Evolutionary conservation across 2,797 vertebrate species (phyloP).

Genomic region (Muscicapa comitata): DNA sequence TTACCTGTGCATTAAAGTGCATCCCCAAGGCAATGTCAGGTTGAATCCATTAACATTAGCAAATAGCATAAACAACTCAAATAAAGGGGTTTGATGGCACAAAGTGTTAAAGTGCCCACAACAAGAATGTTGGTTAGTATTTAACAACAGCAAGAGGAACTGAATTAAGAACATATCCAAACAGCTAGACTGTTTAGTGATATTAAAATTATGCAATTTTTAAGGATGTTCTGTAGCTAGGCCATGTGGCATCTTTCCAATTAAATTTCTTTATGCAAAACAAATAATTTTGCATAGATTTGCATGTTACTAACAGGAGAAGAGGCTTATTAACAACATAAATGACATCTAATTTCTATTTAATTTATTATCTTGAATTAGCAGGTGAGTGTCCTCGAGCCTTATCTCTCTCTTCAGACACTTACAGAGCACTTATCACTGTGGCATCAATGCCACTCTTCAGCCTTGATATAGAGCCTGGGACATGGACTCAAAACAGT

Average conservation of each 20-base stretch:
- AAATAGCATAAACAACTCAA: neutral
- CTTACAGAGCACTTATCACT: neutral
- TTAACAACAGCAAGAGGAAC: neutral
- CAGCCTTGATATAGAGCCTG: neutral
- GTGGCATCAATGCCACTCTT: neutral
- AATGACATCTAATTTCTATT: constrained; percentile 4
- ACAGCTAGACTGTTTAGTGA: neutral
- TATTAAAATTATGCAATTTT: neutral
- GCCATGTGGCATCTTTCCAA: neutral
- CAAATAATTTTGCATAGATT: constrained; percentile 14
- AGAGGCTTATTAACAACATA: constrained; percentile 5
- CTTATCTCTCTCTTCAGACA: neutral
- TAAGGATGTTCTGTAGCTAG: neutral
- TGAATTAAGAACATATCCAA: neutral
- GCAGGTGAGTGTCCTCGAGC: neutral
- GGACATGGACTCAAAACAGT: neutral
- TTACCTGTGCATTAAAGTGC: neutral
- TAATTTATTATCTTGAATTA: constrained; percentile 12
- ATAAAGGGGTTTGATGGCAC: neutral
- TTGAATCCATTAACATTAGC: neutral
- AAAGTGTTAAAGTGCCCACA: neutral
- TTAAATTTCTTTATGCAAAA: neutral
- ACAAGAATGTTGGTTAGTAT: too few relatives aligned
- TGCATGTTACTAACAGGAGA: neutral
- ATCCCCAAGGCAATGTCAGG: neutral